Base-by-base conservation (phyloP, 2,113 vertebrate species). In the Plectropomus leopardus region DNA sequence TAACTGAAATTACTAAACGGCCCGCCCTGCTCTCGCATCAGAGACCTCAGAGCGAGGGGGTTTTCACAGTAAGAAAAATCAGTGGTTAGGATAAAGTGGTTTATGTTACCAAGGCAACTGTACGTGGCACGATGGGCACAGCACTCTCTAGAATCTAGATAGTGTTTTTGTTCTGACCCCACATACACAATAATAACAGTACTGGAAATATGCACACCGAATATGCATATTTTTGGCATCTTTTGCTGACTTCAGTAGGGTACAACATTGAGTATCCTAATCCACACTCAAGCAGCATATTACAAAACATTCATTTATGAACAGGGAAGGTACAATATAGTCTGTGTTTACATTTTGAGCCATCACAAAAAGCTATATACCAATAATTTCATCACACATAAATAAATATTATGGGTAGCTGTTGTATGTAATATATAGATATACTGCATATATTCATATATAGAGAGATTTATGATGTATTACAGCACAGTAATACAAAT, bases 51-150 rank as follows among this genome's bases (percentile, higher is more conserved):
- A 90, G 83, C 54, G 72, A 53, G 36, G 21, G 69, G 51, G 68
- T 85, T 84, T 90, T 90, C 89, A 93, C 90, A 92, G 88, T 90
- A 87, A 88, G 76, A 92, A 90, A 90, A 86, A 89, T 86, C 84
- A 72, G 76, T 60, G 75, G 83, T 88, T 89, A 86, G 78, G 86
- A 88, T 86, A 88, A 86, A 86, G 81, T 84, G 87, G 76, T 92
- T 90, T 83, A 75, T 87, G 89, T 94, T 94, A 92, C 89, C 91
- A 93, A 94, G 93, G 92, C 92, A 94, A 93, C 88, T 70, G 86
- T 90, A 92, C 82, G 83, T 88, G 91, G 90, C 89, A 89, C 91
- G 24, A 88, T 64, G 90, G 86, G 82, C 86, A 91, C 88, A 82
- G 88, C 80, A 87, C 86, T 87, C 78, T 85, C 84, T 79, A 79